Conservation (phyloP, 2,797 vertebrate species). For the Emys orbicularis region DNA sequence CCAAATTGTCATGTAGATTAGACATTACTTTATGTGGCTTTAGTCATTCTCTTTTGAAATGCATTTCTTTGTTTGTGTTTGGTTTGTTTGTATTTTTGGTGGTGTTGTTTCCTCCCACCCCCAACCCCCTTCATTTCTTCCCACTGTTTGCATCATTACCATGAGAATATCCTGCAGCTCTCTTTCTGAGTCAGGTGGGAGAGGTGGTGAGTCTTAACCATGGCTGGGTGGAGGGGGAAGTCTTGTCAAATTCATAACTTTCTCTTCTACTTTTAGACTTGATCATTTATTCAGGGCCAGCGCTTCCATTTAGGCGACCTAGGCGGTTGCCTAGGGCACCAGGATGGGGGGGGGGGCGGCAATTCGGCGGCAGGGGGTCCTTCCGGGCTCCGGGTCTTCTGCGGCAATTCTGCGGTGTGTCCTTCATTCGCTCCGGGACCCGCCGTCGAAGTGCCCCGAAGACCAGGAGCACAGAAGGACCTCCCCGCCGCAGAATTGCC, state of each 20-base stretch:
- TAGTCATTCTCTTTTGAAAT: background rate
- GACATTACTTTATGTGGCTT: background rate
- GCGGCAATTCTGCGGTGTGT: no score
- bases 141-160: background rate
- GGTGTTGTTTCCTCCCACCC: background rate
- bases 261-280: background rate
- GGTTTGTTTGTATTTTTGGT: background rate
- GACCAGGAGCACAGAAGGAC: no score
- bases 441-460: no score
- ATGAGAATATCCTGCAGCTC: background rate
- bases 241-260: background rate
- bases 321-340: no score
- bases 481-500: no score
- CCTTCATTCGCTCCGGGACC: no score
- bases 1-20: background rate
- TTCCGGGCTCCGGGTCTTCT: no score
- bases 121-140: background rate
- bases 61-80: background rate
- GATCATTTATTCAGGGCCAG: background rate
- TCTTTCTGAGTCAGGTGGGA: background rate
- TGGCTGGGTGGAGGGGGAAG: fast-evolving
- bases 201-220: background rate
- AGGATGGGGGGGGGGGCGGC: no score
- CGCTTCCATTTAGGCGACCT: no score
- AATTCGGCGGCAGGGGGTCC: no score